Base-by-base conservation (phyloP, 2,888 invertebrate species). In the Cephus sareptanus region DNA sequence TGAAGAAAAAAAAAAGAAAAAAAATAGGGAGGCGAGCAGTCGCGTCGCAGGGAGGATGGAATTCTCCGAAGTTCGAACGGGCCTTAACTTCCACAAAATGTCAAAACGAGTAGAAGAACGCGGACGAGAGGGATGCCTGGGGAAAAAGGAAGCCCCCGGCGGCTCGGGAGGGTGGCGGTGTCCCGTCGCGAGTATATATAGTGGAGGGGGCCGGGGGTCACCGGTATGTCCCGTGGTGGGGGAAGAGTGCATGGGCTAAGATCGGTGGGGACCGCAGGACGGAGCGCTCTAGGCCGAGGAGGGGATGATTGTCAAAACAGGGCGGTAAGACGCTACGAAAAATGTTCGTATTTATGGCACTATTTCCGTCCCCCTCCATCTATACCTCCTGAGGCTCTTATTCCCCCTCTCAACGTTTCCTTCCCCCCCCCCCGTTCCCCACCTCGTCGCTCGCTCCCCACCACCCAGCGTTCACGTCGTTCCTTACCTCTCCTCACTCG, bases 261-360 rank as follows among this genome's bases (percentile, higher is more conserved):
- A 71, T 71, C 71, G 71, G 71, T 71, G 73, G 79, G 73, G 79
- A 69, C 23, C 56, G 56, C 56, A 23, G 6, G 56, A 23, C 56
- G 56, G 56, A 23, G 23, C 56, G 56, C 0, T 23, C 23, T 56
- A 23, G 1, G 23, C 9, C 81, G 83, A 81, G 82, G 83, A 82
- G 84, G 86, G 86, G 84, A 83, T 87, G 87, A 89, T 89, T 88
- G 88, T 87, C 87, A 89, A 90, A 89, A 90, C 89, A 88, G 88
- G 86, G 88, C 85, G 85, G 84, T 85, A 84, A 86, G 87, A 89
- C 86, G 88, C 85, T 86, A 85, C 87, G 89, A 90, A 89, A 90
- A 89, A 88, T 89, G 88, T 89, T 86, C 85, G 85, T 89, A 89
- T 89, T 90, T 89, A 89, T 88, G 87, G 87, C 86, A 89, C 88